Evolutionary conservation across 2,888 invertebrate genomes (phyloP).

Genomic region (Apoda limacodes): DNA sequence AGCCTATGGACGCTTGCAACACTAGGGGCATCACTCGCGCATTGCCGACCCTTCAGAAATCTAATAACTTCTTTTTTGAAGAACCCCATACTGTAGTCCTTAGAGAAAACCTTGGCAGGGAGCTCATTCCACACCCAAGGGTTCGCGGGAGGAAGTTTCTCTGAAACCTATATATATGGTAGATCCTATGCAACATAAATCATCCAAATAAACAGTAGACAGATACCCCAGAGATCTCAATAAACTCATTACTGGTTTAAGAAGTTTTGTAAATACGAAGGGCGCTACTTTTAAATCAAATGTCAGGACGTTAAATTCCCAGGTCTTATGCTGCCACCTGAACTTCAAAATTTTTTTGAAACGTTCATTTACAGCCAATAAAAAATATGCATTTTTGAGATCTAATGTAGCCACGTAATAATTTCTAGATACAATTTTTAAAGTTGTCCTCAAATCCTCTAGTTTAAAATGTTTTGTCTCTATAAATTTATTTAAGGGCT

Average conservation of each 20-base stretch:
- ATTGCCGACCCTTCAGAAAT: no score
- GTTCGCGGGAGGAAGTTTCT: no score
- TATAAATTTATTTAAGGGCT: constrained; percentile 9
- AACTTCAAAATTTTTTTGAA: constrained; percentile 9
- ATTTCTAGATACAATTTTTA: constrained; percentile 9
- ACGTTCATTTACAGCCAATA: constrained; percentile 6
- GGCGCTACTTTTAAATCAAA: constrained; percentile 12
- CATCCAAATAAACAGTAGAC: constrained; percentile 13
- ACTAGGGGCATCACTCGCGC: no score
- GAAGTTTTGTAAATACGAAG: constrained; percentile 11
- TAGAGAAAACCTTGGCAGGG: no score
- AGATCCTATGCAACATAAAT: constrained; percentile 3
- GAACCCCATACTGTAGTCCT: no score
- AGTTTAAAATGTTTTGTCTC: constrained; percentile 14
- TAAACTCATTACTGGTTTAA: constrained; percentile 12
- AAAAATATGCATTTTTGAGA: constrained; percentile 12
- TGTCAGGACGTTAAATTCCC: constrained; percentile 13
- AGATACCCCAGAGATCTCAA: constrained; percentile 6
- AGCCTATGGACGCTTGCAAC: no score
- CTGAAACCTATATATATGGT: not conserved
- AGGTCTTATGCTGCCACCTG: constrained; percentile 3
- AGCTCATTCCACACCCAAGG: no score
- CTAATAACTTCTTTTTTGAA: no score
- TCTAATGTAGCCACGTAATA: constrained; percentile 9
- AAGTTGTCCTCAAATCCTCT: constrained; percentile 12